These are phyloP conservation scores for Sarcophaga bullata DNA, from an alignment of 1,140 invertebrate species.

Conservation along the genomic window DNA sequence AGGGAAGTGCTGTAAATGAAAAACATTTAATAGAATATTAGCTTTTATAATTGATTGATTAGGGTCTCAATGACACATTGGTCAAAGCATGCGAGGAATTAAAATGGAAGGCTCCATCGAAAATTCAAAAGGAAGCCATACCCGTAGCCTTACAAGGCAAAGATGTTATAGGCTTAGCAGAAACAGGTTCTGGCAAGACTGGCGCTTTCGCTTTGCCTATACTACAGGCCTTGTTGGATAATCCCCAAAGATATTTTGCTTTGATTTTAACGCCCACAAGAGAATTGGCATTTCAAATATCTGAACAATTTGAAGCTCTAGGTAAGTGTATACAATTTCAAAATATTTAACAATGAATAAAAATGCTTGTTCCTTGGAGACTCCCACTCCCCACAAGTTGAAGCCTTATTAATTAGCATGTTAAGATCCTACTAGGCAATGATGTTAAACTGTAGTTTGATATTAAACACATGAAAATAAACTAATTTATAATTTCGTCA, in stretches of 20 bases:
- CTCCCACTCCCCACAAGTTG: neutral
- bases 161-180: constrained; percentile 96
- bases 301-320: constrained; percentile 94
- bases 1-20: neutral
- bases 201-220: constrained; percentile 97
- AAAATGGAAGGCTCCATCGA: constrained; percentile 94
- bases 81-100: constrained; percentile 91
- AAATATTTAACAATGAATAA: neutral
- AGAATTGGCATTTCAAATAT: constrained; percentile 96
- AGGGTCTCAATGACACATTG: constrained; percentile 92
- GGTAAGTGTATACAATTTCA: constrained; percentile 68
- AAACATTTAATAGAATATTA: constrained; percentile 16
- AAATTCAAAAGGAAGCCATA: constrained; percentile 95
- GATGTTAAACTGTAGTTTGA: constrained; percentile 58
- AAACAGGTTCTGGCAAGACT: constrained; percentile 98
- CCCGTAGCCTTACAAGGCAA: constrained; percentile 90
- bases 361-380: neutral
- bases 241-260: constrained; percentile 93
- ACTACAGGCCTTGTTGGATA: constrained; percentile 87
- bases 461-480: constrained; percentile 56
- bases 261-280: constrained; percentile 95
- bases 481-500: constrained; percentile 58
- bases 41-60: neutral
- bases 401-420: neutral
- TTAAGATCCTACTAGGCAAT: constrained; percentile 46